Conservation (phyloP, 2,797 vertebrate genomes). For the Coluber constrictor region DNA sequence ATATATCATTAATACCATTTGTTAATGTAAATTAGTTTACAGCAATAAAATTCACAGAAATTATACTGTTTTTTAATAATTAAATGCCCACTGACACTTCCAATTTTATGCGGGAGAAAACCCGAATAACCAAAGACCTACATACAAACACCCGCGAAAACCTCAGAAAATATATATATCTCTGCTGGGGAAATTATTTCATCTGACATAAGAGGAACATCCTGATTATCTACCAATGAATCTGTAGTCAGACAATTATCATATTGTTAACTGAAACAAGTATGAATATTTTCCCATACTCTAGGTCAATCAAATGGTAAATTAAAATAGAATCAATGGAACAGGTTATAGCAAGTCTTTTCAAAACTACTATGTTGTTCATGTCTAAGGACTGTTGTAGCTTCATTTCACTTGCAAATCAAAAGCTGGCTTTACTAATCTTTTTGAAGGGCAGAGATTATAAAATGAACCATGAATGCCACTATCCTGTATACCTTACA, state of each 20-base stretch:
- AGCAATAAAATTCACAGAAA: conserved; percentile 33
- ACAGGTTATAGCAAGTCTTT: conserved; percentile 76
- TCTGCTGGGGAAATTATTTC: conserved; percentile 20
- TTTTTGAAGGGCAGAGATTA: conserved; percentile 46
- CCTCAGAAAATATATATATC: background rate
- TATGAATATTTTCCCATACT: conserved; percentile 75
- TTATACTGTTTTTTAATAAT: conserved; percentile 50
- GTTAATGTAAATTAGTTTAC: conserved; percentile 9
- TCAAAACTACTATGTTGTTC: conserved; percentile 72
- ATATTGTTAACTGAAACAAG: conserved; percentile 73
- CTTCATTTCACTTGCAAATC: conserved; percentile 66
- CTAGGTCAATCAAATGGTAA: conserved; percentile 85
- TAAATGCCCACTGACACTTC: conserved; percentile 46
- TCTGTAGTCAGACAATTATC: conserved; percentile 77
- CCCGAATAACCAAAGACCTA: too few relatives aligned
- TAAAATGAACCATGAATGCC: conserved; percentile 40
- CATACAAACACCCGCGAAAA: too few relatives aligned
- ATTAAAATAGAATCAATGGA: conserved; percentile 85
- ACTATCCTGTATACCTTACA: conserved; percentile 3
- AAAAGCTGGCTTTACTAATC: conserved; percentile 56
- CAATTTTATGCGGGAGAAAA: too few relatives aligned
- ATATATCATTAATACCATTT: background rate
- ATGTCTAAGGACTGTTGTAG: conserved; percentile 64
- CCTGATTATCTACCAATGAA: conserved; percentile 62
- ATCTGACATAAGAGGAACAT: background rate